phyloP scores from a whole-genome alignment of 2,113 vertebrate species.

The Uropsilus gracilis region DNA sequence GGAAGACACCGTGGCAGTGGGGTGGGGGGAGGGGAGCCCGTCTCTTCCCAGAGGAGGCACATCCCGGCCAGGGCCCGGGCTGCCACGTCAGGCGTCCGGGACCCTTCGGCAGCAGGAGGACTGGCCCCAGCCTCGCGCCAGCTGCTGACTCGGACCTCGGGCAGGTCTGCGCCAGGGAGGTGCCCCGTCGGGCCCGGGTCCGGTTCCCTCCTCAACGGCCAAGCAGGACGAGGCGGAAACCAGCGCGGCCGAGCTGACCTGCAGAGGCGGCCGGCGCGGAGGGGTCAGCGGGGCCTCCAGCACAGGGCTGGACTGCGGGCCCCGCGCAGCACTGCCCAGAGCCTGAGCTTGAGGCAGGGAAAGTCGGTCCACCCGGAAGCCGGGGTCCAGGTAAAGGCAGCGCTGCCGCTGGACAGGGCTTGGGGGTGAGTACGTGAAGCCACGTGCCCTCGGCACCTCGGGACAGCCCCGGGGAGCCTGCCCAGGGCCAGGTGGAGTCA shows the following conservation, averaged over 20 bases:
- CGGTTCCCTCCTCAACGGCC: slow-evolving; percentile 57
- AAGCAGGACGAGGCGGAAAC: slow-evolving; percentile 70
- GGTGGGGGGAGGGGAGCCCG: no score
- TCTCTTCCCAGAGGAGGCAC: not conserved
- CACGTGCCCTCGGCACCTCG: not conserved
- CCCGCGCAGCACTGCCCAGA: not conserved
- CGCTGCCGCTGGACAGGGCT: not conserved
- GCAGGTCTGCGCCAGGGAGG: slow-evolving; percentile 48
- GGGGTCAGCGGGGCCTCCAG: not conserved
- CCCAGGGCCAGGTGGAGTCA: not conserved
- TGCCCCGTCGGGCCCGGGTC: slow-evolving; percentile 65
- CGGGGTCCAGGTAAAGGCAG: not conserved
- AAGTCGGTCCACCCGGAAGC: not conserved
- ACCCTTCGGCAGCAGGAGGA: not conserved
- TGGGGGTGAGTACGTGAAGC: not conserved
- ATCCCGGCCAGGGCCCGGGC: not conserved
- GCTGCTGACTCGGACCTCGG: slow-evolving; percentile 39
- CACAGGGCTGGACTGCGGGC: not conserved
- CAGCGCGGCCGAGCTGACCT: slow-evolving; percentile 38
- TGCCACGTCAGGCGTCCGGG: not conserved
- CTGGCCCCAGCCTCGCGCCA: not conserved
- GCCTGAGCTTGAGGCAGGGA: not conserved
- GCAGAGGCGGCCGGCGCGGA: not conserved
- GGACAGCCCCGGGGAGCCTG: not conserved
- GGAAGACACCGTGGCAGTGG: fast-evolving